Evolutionary conservation across 2,797 vertebrate species (phyloP), one percentile per base, ranked within the genome.

Genomic region (Sebastes alutus): DNA sequence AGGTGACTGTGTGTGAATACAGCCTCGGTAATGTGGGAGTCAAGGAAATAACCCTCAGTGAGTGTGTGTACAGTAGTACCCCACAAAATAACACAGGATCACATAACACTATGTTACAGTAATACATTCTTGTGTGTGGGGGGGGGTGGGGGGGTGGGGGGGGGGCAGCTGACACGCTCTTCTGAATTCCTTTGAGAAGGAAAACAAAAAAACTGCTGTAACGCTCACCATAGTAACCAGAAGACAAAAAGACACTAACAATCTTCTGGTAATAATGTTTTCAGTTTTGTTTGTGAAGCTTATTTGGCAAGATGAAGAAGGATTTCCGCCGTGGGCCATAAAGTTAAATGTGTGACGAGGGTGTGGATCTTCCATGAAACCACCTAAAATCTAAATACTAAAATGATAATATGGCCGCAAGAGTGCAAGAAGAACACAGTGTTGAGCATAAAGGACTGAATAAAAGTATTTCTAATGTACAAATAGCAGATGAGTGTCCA

Each of bases 261-360:
- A 32, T 60, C 10, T 65, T 74, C 71, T 82, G 64, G 27, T 56
- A 35, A 79, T n/a, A 20, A 71, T 5, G 62, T 55, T 8, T 22
- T 72, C 14, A 65, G 29, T 33, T 64, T 22, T 70, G 23, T 38
- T 72, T 74, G 16, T 49, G 7, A 64, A 23, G 18, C 52, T 77
- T 11, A 60, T 73, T 18, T 77, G 62, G 61, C 59, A 63, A 30
- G 52, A 46, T 29, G 30, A 22, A 33, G 22, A 77, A 14, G 11
- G 16, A 69, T 86, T 88, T 82, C 73, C 35, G 4, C 13, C 70
- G 65, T 77, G 64, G n/a, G 71, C 23, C 46, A 22, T 62, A 8
- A 58, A 69, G 22, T 64, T 63, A 55, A 67, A 65, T 67, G 58
- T 32, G 23, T 23, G 60, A 22, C 4, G 7, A 49, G 8, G 46